A percentile compares a stretch with the other conserved stretches of the same genome.
Conservation (phyloP, 1,140 invertebrate genomes). For the Procambarus virginalis region DNA sequence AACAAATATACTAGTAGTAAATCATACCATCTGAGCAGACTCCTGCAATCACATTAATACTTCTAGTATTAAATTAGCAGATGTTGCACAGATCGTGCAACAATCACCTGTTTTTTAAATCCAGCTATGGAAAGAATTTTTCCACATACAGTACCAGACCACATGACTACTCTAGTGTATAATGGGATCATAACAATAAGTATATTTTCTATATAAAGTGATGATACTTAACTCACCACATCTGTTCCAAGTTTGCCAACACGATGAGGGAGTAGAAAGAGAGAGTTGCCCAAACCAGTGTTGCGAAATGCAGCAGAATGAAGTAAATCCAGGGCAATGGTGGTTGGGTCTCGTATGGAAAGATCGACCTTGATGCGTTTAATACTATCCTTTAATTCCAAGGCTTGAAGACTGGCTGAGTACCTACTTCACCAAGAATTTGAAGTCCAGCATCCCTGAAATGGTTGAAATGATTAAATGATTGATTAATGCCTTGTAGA, state of each 20-base stretch:
- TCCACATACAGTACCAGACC: too few relatives aligned
- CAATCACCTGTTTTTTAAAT: too few relatives aligned
- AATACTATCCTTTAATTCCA: constrained; percentile 87
- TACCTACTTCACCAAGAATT: constrained; percentile 83
- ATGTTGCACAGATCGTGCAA: too few relatives aligned
- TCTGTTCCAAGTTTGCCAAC: constrained; percentile 84
- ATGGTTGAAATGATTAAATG: background rate
- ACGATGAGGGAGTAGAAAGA: constrained; percentile 85
- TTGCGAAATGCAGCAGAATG: constrained; percentile 89
- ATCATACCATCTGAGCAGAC: too few relatives aligned
- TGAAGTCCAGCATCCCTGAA: constrained; percentile 80
- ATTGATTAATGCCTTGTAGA: too few relatives aligned
- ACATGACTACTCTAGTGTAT: too few relatives aligned
- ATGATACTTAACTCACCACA: constrained; percentile 14
- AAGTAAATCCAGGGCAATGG: constrained; percentile 81
- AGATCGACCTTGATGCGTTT: constrained; percentile 76
- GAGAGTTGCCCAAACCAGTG: constrained; percentile 86
- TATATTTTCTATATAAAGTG: background rate
- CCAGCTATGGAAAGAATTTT: too few relatives aligned
- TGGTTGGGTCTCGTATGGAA: constrained; percentile 27
- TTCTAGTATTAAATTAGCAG: too few relatives aligned
- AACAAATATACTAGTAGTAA: too few relatives aligned
- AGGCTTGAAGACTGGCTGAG: constrained; percentile 86
- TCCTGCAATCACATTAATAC: too few relatives aligned
- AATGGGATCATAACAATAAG: background rate